phyloP scores from a whole-genome alignment of 2,888 invertebrate genomes.

The Cephus pygmeus region DNA sequence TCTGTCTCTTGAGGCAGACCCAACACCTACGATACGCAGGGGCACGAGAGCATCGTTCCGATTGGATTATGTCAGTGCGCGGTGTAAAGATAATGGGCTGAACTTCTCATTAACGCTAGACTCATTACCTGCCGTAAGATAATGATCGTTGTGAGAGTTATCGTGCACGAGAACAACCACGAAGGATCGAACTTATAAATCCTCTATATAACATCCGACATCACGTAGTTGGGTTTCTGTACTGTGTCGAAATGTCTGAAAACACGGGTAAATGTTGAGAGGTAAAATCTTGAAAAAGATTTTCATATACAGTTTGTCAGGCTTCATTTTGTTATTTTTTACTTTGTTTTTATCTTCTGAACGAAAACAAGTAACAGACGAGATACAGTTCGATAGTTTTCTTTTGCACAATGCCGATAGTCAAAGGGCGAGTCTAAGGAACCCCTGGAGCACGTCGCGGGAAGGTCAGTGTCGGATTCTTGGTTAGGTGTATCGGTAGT shows the following conservation, averaged over 20 bases:
- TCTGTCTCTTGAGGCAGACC: not conserved
- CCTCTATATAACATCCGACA: not conserved
- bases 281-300: not conserved
- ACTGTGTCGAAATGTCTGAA: not conserved
- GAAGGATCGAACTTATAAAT: not conserved
- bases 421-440: not conserved
- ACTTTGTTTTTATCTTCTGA: not conserved
- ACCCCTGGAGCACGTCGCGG: not conserved
- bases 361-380: not conserved
- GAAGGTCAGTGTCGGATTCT: not conserved
- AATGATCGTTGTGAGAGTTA: not conserved
- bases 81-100: not conserved
- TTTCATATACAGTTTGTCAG: not conserved
- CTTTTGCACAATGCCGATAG: not conserved
- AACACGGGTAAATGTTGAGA: no score
- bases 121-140: constrained; percentile 1
- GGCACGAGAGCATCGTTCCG: not conserved
- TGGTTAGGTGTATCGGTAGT: not conserved
- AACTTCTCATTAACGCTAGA: constrained; percentile 3
- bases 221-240: not conserved
- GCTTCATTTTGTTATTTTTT: not conserved
- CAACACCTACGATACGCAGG: not conserved
- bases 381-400: not conserved
- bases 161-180: not conserved
- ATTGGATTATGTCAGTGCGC: constrained; percentile 1